Base-by-base conservation (phyloP, 2,113 vertebrate species). In the Nibea coibor region DNA sequence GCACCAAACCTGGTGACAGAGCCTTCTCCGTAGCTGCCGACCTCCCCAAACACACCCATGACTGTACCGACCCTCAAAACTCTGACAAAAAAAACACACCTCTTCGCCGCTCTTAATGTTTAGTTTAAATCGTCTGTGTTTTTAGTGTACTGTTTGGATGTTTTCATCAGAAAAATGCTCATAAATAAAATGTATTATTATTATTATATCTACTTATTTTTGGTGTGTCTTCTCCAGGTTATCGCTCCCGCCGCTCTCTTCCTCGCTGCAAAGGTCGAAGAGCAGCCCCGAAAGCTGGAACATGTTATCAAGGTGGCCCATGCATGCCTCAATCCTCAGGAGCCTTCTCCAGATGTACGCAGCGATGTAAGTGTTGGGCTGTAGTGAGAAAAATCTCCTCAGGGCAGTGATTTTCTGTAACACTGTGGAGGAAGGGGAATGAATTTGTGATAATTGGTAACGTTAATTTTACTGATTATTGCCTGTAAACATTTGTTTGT, bases 261-360 rank as follows among this genome's bases (percentile, higher is more conserved):
- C 93, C 90, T 99, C 59, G 98, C 98, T 64, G 97, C 98, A 7
- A 99, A 99, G 89, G 97, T 99, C 22, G 98, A 99, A 84, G 98
- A 99, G 88, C 98, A 99, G 93, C 98, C 98, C 19, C 94, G 96
- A 24, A 99, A 99, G 88, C 90, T 99, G 93, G 98, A 99, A 51
- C 96, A 99, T 0, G 98, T 99, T 16, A 98, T 99, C 89, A 99
- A 98, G 88, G 98, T 99, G 77, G 96, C 97, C 19, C 97, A 99
- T 26, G 94, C 97, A 28, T 99, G 97, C 78, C 96, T 99, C 67
- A 97, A 97, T 78, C 97, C 97, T 45, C 96, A 96, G 94, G 98
- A 99, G 0, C 94, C 96, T 3, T 94, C 95, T 26, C 97, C 96
- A n/a, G 98, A 99, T 80, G 95, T 95, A 14, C 96, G 96, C 91